Evolutionary conservation across 1,140 invertebrate species (phyloP), one percentile per base, ranked within the genome.

Genomic region (Harlomillsia oculata): DNA sequence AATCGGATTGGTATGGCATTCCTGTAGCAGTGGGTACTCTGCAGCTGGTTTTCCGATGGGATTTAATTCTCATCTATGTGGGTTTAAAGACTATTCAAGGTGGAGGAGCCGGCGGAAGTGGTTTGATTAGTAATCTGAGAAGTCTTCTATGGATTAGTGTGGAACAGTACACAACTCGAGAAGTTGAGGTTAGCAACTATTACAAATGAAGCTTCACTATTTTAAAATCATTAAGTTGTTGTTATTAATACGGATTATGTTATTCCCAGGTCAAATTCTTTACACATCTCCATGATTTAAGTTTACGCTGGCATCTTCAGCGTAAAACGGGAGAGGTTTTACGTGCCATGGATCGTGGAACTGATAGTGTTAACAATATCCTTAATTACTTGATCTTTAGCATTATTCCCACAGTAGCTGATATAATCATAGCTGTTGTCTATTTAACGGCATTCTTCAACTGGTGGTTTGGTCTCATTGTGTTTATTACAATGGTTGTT

Each of bases 241-340:
- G n/a, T 56, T 4, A 1, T 36, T 25, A 14, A 25, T 13, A 34
- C 28, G 16, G 45, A 37, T 11, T 48, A 20, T 60, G 30, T 55
- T 34, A n/a, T 20, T 48, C 44, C 13, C 37, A 69, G 68, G 39
- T 72, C 8, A 57, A 72, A 44, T 70, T 80, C 11, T 79, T 78
- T 67, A 59, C 54, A 28, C 78, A 80, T 67, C 64, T 80, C 20
- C 78, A 78, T 60, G 69, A 70, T 34, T 55, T 72, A 30, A 69
- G 76, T 70, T 66, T 70, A 53, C 58, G 67, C 16, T 82, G 79
- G 80, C 80, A 82, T 68, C 63, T 82, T 13, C 68, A 68, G 16
- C 66, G 78, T 41, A 81, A 82, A 67, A 81, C 80, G 21, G 81
- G 81, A 4, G 78, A 81, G 69, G 78, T 81, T 20, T 66, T 82